These are phyloP conservation scores for Trachelus iudaicus DNA, from an alignment of 2,888 invertebrate species.

Conservation along the genomic window DNA sequence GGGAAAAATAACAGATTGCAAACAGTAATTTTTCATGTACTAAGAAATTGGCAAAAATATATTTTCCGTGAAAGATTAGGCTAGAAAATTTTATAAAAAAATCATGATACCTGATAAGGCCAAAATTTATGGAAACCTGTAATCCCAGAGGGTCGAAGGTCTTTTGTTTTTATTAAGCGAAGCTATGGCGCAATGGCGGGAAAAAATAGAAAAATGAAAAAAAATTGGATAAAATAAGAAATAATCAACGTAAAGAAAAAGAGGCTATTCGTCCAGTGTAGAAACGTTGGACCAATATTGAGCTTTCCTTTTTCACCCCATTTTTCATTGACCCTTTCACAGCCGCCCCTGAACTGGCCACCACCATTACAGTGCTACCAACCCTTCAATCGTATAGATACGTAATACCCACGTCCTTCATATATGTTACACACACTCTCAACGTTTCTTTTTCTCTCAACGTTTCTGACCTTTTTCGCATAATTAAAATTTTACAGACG, in stretches of 20 bases:
- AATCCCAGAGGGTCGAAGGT: background rate
- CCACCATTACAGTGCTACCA: background rate
- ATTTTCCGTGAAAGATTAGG: background rate
- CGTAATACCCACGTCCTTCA: background rate
- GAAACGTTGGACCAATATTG: background rate
- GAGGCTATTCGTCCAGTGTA: background rate
- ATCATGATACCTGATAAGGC: background rate
- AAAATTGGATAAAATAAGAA: background rate
- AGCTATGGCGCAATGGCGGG: background rate
- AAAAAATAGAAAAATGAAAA: background rate
- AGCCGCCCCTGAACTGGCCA: background rate
- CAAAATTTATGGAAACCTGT: background rate
- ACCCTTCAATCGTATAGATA: background rate
- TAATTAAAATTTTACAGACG: too few species aligned
- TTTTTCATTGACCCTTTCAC: background rate
- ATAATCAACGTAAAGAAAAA: background rate
- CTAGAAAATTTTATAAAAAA: background rate
- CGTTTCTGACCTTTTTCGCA: too few species aligned
- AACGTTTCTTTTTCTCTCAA: background rate
- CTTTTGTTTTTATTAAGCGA: background rate
- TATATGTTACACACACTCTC: background rate
- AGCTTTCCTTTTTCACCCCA: background rate
- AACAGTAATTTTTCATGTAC: background rate
- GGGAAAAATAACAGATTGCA: background rate
- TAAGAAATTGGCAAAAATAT: background rate